Evolutionary conservation across 1,140 invertebrate genomes (phyloP).

Genomic region (Oreohelix idahoensis): DNA sequence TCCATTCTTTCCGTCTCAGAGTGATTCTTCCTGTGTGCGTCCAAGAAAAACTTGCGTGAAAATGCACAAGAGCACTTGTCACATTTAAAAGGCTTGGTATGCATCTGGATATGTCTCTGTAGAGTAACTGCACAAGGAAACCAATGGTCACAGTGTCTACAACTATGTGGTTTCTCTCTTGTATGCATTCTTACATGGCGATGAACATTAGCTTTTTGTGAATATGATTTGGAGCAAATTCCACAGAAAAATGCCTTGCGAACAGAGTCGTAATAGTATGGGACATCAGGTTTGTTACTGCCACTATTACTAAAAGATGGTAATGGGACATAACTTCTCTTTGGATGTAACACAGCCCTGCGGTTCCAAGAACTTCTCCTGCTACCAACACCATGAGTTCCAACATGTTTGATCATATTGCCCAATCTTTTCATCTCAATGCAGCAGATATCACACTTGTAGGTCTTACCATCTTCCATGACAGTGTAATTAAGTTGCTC

Average conservation of each 20-base stretch:
- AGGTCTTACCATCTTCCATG: slow-evolving; percentile 36
- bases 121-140: not conserved
- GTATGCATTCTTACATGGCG: slow-evolving; percentile 26
- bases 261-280: slow-evolving; percentile 21
- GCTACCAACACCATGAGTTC: slow-evolving; percentile 23
- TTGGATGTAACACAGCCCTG: not conserved
- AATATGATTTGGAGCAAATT: slow-evolving; percentile 12
- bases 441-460: slow-evolving; percentile 36
- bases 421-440: slow-evolving; percentile 41
- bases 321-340: not conserved
- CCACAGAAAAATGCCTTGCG: slow-evolving; percentile 14
- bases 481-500: slow-evolving; percentile 34
- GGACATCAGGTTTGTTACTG: not conserved
- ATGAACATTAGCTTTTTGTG: slow-evolving; percentile 7
- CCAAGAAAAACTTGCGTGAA: slow-evolving; percentile 31
- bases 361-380: not conserved
- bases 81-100: slow-evolving; percentile 35
- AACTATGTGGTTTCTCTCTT: slow-evolving; percentile 7
- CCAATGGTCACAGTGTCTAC: slow-evolving; percentile 20
- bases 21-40: slow-evolving; percentile 29
- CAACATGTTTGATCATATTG: slow-evolving; percentile 41
- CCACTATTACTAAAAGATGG: not conserved
- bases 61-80: slow-evolving; percentile 17
- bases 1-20: slow-evolving; percentile 10
- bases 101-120: slow-evolving; percentile 26